Evolutionary conservation across 2,888 invertebrate species (phyloP), one percentile per base, ranked within the genome.

Genomic region (Camptogramma bilineatum): DNA sequence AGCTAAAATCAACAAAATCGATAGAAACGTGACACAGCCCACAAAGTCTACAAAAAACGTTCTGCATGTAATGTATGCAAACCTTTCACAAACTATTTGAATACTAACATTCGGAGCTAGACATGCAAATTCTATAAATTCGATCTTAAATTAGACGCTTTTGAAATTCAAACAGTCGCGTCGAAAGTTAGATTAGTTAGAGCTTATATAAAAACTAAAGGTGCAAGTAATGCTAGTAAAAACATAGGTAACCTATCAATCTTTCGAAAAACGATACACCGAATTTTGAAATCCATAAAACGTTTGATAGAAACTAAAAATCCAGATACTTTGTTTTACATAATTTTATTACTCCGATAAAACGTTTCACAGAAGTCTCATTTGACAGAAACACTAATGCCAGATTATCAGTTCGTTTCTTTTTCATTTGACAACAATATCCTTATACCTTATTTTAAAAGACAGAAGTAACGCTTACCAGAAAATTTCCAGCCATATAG

Each of bases 11-110:
- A 78, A 80, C 80, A 81, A 71, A 76, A 74, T 47, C 64, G 52
- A 71, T 71, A 61, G 66, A 67, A 71, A 74, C 73, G 70, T 62
- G 63, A 69, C 72, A 72, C 18, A 17, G 56, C 62, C 73, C 63
- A 75, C 66, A 68, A 75, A 71, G 74, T 74, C 75, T 70, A 73
- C 68, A 70, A 72, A 69, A 72, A 64, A 75, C 50, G 47, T 42
- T 71, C 72, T 76, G 75, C 77, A 80, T 73, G 73, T 82, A 78
- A 81, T 82, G 73, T 82, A 86, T 86, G 86, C 84, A 82, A 84
- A 81, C 79, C 75, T 80, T 80, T 80, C 73, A 73, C 77, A 74
- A 77, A 80, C 81, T 76, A 80, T 83, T 81, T 76, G 76, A 83
- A 85, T 83, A 77, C 77, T 75, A 79, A 82, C 75, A 75, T 81